Base-by-base conservation (phyloP, 2,888 invertebrate species). In the Drosophila macrospina region DNA sequence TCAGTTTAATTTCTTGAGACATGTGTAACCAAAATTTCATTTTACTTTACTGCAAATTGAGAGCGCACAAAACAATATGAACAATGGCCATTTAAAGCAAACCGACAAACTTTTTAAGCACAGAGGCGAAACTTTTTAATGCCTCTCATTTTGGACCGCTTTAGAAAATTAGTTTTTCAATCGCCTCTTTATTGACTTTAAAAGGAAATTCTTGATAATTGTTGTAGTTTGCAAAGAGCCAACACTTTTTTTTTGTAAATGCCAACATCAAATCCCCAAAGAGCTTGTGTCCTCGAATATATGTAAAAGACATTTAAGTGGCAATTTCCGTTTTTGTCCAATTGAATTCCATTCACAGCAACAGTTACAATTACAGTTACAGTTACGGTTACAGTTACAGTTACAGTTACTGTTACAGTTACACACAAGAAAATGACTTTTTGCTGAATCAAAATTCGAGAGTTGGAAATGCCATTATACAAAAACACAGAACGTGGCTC, bases 301-400 rank as follows among this genome's bases (percentile, higher is more conserved):
- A 37, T 2, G 45, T 70, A 24, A 47, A 68, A 48, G 44, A 39
- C 24, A 51, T 56, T 72, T 34, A 62, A 63, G 28, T 50, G 62
- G 47, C 62, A 72, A 72, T 72, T 76, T 75, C 45, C 54, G 50
- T 55, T 68, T 57, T 44, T 54, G 42, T n/a, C 26, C 72, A 68
- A 72, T 75, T 75, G 57, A 72, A 59, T 64, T 64, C 42, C 47
- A 64, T 61, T 71, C 61, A 45, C 55, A 47, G 11, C 36, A 44
- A 52, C 55, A 16, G 28, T 36, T 42, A 56, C 39, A 55, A 8
- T 41, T 32, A 50, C 56, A 36, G 36, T 36, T 2, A 64, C 59
- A 32, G 13, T 47, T 28, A 52, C 37, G 8, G 26, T 42, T 13
- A 42, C 55, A 7, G 39, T 48, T 34, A 47, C 37, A 8, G 26